Conservation (phyloP, 2,888 invertebrate genomes). For the Eubasilissa splendida region DNA sequence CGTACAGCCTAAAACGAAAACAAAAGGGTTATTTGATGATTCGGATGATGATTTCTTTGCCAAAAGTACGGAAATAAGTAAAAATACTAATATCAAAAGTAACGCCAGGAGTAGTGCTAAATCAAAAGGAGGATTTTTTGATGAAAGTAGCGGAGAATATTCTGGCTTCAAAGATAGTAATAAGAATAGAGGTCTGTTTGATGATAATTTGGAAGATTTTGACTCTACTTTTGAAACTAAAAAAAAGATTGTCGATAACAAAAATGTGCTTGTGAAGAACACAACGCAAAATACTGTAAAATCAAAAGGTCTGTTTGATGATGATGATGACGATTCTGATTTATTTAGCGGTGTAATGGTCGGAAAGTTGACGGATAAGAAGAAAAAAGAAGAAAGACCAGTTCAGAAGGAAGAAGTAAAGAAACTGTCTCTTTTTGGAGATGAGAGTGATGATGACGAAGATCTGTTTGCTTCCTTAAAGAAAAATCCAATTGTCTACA, state of each 20-base stretch:
- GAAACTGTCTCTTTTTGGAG: constrained; percentile 43
- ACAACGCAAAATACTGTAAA: not conserved
- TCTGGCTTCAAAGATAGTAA: not conserved
- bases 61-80: not conserved
- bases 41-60: constrained; percentile 55
- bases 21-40: constrained; percentile 61
- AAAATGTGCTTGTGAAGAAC: constrained; percentile 18
- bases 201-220: constrained; percentile 58
- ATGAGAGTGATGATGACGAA: constrained; percentile 47
- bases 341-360: constrained; percentile 34
- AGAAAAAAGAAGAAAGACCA: not conserved
- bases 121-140: constrained; percentile 2
- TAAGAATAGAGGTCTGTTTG: constrained; percentile 42
- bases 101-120: not conserved
- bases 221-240: constrained; percentile 54
- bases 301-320: constrained; percentile 49
- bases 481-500: constrained; percentile 5
- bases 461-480: constrained; percentile 47
- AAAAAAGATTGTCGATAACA: constrained; percentile 3
- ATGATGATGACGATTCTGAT: constrained; percentile 54
- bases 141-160: not conserved
- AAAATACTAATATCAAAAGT: constrained; percentile 20
- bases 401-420: constrained; percentile 14
- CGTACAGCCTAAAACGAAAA: constrained; percentile 46
- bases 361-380: not conserved